Evolutionary conservation across 2,888 invertebrate species (phyloP), one percentile per base, ranked within the genome.

Genomic region (Eilema sororculum): DNA sequence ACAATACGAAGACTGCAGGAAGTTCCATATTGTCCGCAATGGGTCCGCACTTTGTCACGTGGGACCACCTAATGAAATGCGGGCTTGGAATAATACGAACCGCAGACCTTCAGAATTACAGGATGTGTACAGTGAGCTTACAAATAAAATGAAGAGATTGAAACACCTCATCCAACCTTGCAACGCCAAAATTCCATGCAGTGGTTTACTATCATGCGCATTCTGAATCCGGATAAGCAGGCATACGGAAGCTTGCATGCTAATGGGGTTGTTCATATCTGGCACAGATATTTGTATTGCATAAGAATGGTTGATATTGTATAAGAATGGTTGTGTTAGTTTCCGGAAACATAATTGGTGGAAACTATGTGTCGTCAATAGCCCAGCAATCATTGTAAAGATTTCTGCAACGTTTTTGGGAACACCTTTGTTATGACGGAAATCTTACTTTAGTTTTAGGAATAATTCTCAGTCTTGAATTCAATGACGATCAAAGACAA

Each of bases 211-310:
- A 62, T 16, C 3, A 52, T 64, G 64, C 28, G 52, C 46, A 64
- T 8, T 81, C 78, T 74, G 33, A 75, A 71, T 78, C 74, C 84
- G 57, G 80, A 46, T 71, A 70, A 72, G 75, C 70, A 83, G 84
- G 84, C 84, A 70, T 76, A 78, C 66, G 68, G 10, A 46, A 59
- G 58, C 58, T 20, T 56, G 69, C 41, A 52, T 24, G 37, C 24
- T 63, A 9, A 46, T 67, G 22, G 33, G n/a, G n/a, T 30, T 65
- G 65, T 65, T 65, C 65, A 65, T 30, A 65, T 65, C 57, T 65
- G 65, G 56, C 33, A 33, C 22, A 33, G n/a, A 22, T 57, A 3
- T 24, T 13, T 2, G 65, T n/a, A 52, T 22, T 52, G 12, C 22
- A 10, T 20, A 13, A n/a, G n/a, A n/a, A n/a, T n/a, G n/a, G n/a